Base-by-base conservation (phyloP, 2,797 vertebrate genomes). In the Acipenser oxyrinchus region DNA sequence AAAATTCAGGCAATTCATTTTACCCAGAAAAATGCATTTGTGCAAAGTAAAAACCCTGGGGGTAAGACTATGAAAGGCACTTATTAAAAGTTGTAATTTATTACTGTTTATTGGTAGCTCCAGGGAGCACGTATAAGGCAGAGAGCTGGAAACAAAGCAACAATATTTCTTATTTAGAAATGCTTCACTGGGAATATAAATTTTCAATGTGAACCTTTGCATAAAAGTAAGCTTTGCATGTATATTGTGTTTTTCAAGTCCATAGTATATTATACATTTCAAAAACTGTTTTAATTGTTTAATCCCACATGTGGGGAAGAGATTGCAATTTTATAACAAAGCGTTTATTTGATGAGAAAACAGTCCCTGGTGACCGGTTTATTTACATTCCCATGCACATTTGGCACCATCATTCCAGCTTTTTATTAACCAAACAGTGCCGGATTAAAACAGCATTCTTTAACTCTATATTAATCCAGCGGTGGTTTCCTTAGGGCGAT, bases 71-170 rank as follows among this genome's bases (percentile, higher is more conserved):
- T 68, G 66, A 78, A 74, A 77, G 69, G 68, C 80, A 77, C 77
- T 86, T 86, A 89, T 88, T 87, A 85, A 87, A 87, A 87, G 83
- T 87, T 86, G 83, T 77, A 66, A 78, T 83, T 79, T 85, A 84
- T 86, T 88, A 82, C 77, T 70, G 86, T 87, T 85, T 84, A 84
- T 88, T 82, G 83, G 78, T 84, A 76, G 83, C 87, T 87, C 72
- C 51, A 72, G 81, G 83, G 79, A 66, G 67, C 76, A 68, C 75
- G 65, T 76, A 76, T 75, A 79, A 67, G 63, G 73, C 66, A 74
- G 71, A 71, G 68, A 66, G 79, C 77, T 83, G 72, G 76, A 77
- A 78, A 77, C 72, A 77, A 77, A 77, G 74, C 73, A 82, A 85
- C 77, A 78, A 76, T 73, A 74, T 72, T 79, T 70, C 74, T 75